A percentile compares a stretch with the other conserved stretches of the same genome.
These are phyloP conservation scores for Centruroides vittatus DNA, from an alignment of 1,140 invertebrate species.

Conservation along the genomic window DNA sequence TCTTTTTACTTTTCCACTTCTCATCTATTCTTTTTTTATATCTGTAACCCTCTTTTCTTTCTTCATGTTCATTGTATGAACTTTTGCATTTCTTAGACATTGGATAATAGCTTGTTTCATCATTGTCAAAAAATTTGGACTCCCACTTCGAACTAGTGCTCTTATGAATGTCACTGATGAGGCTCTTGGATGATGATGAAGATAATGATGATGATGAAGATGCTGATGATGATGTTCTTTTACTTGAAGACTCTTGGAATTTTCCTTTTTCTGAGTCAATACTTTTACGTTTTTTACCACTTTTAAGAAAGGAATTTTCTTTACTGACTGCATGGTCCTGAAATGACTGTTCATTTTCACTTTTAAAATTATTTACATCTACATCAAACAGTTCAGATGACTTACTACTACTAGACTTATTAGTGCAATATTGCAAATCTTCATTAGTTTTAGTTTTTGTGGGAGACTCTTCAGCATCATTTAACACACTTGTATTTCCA, in stretches of 20 bases:
- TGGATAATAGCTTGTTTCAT: constrained; percentile 1
- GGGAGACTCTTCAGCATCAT: no score
- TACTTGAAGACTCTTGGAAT: background rate
- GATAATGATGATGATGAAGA: background rate
- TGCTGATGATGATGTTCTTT: background rate
- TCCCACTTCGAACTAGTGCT: background rate
- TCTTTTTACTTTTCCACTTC: background rate
- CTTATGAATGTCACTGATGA: background rate
- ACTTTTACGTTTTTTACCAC: background rate
- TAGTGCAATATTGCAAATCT: no score
- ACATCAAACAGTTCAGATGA: background rate
- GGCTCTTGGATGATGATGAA: background rate
- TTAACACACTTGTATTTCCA: no score
- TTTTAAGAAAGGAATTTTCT: constrained; percentile 8
- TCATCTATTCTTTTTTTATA: background rate
- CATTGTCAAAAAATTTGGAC: background rate
- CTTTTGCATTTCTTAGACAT: background rate
- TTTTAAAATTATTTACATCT: no score
- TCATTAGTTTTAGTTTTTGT: no score
- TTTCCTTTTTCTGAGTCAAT: background rate
- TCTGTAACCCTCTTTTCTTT: background rate
- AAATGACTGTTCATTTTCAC: constrained; percentile 5
- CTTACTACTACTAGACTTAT: background rate
- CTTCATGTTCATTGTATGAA: background rate
- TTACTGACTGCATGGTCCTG: background rate